Percentiles rank a stretch among this genome's conserved stretches.
Evolutionary conservation across 1,140 invertebrate genomes (phyloP).

Genomic region (Sitodiplosis mosellana): DNA sequence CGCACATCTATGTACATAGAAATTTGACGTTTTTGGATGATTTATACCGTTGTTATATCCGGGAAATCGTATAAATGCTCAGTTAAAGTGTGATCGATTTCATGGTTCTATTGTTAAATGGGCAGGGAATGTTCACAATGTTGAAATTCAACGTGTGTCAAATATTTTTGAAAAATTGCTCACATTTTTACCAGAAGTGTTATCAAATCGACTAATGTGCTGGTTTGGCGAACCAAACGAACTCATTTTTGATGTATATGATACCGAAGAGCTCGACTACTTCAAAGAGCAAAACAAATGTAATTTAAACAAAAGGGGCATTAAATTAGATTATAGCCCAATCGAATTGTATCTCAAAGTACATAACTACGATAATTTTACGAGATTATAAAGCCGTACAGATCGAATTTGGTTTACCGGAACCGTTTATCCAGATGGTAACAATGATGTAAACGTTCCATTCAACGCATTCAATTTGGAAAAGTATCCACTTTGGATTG

Average conservation of each 20-base stretch:
- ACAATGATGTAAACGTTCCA: constrained; percentile 10
- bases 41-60: too few species aligned
- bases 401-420: constrained; percentile 58
- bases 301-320: constrained; percentile 41
- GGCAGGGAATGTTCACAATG: constrained; percentile 51
- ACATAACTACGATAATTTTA: constrained; percentile 44
- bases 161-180: constrained; percentile 32
- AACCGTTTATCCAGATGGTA: constrained; percentile 15
- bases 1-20: too few species aligned
- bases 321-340: constrained; percentile 40
- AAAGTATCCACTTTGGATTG: constrained; percentile 32
- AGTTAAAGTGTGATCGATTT: constrained; percentile 43
- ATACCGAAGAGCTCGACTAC: constrained; percentile 26
- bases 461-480: constrained; percentile 31
- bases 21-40: too few species aligned
- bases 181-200: constrained; percentile 32
- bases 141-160: constrained; percentile 36
- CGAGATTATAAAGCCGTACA: constrained; percentile 36
- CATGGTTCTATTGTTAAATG: constrained; percentile 44
- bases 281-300: constrained; percentile 35
- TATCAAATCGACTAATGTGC: constrained; percentile 40
- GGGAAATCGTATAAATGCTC: constrained; percentile 36
- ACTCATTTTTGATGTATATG: constrained; percentile 29
- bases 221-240: constrained; percentile 43
- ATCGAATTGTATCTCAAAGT: constrained; percentile 38